Evolutionary conservation across 2,888 invertebrate species (phyloP).

Genomic region (Mycalesis mineus): DNA sequence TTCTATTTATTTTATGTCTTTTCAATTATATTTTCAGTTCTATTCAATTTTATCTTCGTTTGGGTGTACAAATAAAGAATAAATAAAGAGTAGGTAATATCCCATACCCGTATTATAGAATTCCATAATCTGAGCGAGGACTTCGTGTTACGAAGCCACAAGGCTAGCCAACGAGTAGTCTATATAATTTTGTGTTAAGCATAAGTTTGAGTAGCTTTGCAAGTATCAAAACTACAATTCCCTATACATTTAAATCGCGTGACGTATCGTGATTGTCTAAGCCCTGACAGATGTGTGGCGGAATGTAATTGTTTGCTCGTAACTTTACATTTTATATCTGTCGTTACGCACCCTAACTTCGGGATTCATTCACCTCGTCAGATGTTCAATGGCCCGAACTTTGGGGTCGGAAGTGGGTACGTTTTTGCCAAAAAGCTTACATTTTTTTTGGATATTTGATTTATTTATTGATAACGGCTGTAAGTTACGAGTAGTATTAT

Average conservation of each 20-base stretch:
- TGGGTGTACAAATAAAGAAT: too few relatives aligned
- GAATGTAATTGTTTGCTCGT: constrained; percentile 73
- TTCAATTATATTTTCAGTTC: too few relatives aligned
- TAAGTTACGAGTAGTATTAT: too few relatives aligned
- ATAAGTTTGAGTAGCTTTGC: too few relatives aligned
- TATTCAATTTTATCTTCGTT: too few relatives aligned
- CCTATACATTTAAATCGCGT: constrained; percentile 57
- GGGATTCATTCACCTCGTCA: constrained; percentile 76
- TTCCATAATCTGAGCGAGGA: too few relatives aligned
- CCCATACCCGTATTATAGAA: too few relatives aligned
- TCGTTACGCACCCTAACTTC: constrained; percentile 53
- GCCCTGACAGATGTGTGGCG: constrained; percentile 76
- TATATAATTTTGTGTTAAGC: too few relatives aligned
- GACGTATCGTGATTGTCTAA: constrained; percentile 78
- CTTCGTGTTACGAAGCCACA: too few relatives aligned
- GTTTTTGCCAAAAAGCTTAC: constrained; percentile 48
- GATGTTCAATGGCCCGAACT: constrained; percentile 69
- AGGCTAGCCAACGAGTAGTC: too few relatives aligned
- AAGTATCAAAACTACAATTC: constrained; percentile 4
- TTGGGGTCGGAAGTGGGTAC: constrained; percentile 52
- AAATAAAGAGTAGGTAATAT: too few relatives aligned
- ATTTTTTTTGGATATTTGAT: constrained; percentile 41
- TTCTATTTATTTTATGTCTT: too few relatives aligned
- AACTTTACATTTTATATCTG: constrained; percentile 72
- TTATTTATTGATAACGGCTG: constrained; percentile 47